Evolutionary conservation across 2,797 vertebrate genomes (phyloP), one percentile per base, ranked within the genome.

Genomic region (Galago senegalensis): DNA sequence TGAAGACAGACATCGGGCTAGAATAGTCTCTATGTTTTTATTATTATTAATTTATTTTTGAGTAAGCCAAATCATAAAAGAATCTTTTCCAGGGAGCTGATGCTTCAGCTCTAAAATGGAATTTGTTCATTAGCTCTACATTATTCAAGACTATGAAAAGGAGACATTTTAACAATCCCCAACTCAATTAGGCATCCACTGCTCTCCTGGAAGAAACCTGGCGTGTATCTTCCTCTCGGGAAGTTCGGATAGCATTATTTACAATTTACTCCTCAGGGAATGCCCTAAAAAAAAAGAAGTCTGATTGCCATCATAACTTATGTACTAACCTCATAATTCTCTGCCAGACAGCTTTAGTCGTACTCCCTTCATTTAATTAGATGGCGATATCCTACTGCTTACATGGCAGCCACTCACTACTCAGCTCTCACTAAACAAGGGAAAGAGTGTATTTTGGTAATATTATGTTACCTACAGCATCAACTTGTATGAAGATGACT

Each of bases 251-350:
- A 34, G 12, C 31, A 0, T 92, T 93, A 79, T 95, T 93, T 97
- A 97, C 90, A 95, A 46, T 95, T 95, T 76, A 2, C 63, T 87
- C 97, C 96, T 93, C n/a, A 31, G 37, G 85, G 61, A 97, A 77
- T 16, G n/a, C 85, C 95, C 69, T 40, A 72, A 37, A 17, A 60
- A 34, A 23, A n/a, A 16, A 94, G 1, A 96, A 69, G 49, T 37
- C 96, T 91, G 29, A 2, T 84, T 13, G 29, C 61, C 96, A 93
- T 83, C 80, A 23, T 0, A 95, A 77, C 29, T n/a, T 83, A 93
- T 60, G 89, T 84, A 58, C 60, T 81, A 94, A 85, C 40, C 46
- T 29, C 49, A 79, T 92, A 2, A 63, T 95, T 96, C 84, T 56
- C 76, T 73, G 70, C 84, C 79, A 88, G 89, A 77, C 70, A 87